phyloP scores from a whole-genome alignment of 2,113 vertebrate species.

The Rhodinocichla rosea region DNA sequence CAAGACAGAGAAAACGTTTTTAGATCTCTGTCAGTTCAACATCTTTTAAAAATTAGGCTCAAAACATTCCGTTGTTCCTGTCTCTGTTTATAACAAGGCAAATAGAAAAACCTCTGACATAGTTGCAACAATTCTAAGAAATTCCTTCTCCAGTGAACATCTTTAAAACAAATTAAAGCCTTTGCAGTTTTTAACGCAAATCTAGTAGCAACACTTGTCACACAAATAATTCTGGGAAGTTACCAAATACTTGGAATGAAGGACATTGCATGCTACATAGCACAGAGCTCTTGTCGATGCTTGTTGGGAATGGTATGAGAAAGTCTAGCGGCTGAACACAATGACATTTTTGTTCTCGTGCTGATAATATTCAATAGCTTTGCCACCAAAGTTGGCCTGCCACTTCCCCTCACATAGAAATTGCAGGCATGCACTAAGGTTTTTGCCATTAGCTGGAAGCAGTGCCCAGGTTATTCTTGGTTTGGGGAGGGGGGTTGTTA shows the following conservation, averaged over 20 bases:
- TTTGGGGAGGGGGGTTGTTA: not conserved
- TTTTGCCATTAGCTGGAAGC: constrained; percentile 47
- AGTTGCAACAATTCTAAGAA: not conserved
- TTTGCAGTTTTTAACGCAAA: not conserved
- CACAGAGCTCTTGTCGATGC: constrained; percentile 58
- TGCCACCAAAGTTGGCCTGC: constrained; percentile 50
- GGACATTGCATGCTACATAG: constrained; percentile 27
- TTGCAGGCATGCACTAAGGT: constrained; percentile 2
- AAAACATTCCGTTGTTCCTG: not conserved
- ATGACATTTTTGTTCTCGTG: constrained; percentile 56
- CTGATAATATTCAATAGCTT: constrained; percentile 69
- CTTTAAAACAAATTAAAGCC: not conserved
- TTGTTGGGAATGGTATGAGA: constrained; percentile 43
- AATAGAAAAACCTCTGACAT: not conserved
- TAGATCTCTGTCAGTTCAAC: not conserved
- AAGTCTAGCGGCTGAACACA: constrained; percentile 59
- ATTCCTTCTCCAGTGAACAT: not conserved
- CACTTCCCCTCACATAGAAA: constrained; percentile 50
- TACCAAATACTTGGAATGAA: constrained; percentile 57
- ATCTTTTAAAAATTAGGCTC: constrained; percentile 13
- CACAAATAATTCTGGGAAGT: constrained; percentile 48
- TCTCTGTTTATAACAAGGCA: not conserved
- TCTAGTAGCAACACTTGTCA: not conserved
- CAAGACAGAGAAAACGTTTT: not conserved
- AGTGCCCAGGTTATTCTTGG: constrained; percentile 29